Evolutionary conservation across 2,797 vertebrate species (phyloP).

Genomic region (Corythornis leucogaster): DNA sequence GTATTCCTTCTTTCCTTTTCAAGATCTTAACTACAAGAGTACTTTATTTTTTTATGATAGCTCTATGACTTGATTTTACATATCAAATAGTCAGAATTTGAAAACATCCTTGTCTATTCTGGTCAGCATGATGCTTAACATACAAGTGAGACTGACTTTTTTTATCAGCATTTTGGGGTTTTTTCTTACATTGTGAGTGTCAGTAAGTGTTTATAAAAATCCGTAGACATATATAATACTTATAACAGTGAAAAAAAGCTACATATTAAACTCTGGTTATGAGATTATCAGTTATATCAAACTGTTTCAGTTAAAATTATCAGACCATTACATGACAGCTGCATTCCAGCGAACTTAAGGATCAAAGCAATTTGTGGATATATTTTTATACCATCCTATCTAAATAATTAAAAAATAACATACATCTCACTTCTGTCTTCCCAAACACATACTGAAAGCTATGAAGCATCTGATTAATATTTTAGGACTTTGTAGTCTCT

Average conservation of each 20-base stretch:
- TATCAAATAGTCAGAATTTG: neutral
- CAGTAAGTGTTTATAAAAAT: neutral
- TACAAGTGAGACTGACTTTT: neutral
- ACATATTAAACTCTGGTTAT: neutral
- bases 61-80: neutral
- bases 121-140: neutral
- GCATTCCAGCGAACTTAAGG: neutral
- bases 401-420: neutral
- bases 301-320: neutral
- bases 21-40: rapidly evolving
- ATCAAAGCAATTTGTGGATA: neutral
- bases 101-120: neutral
- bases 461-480: slow-evolving; percentile 6
- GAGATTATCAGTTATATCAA: neutral
- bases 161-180: neutral
- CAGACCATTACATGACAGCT: neutral
- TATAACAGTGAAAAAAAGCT: neutral
- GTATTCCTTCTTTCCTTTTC: neutral
- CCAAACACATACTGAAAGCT: neutral
- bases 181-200: neutral
- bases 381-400: neutral
- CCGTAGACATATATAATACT: neutral
- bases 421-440: neutral
- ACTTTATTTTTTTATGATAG: neutral
- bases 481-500: slow-evolving; percentile 28